Base-by-base conservation (phyloP, 2,888 invertebrate species). In the Melanotus villosus region DNA sequence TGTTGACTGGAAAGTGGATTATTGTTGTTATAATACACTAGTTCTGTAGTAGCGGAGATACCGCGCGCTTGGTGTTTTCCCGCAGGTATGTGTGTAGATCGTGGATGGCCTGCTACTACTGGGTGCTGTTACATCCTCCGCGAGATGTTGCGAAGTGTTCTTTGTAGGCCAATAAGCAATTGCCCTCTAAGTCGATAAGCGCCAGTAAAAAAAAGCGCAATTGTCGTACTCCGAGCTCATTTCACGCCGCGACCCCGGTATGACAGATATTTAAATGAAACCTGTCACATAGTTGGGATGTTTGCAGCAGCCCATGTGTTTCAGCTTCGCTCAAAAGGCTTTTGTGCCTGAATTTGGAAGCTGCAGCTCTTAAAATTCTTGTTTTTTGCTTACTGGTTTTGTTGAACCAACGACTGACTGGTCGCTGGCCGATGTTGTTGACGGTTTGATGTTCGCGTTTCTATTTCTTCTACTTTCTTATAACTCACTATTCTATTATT, bases 231-330 rank as follows among this genome's bases (percentile, higher is more conserved):
- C 56, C 50, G 26, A 41, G 50, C 41, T 56, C 57, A 72, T 72
- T 72, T 69, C 66, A 59, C 66, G 58, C 66, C 70, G 71, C 68
- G 67, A 58, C 68, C 59, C 47, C 66, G 70, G 73, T 69, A 73
- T 73, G 76, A 73, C 76, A 75, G 76, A 77, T 77, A 77, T 77
- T 78, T 77, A 78, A 77, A 76, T 77, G 74, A 79, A 79, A 78
- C 75, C 79, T 75, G 79, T 79, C 79, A 80, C 80, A 80, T 80
- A 78, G 77, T 73, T 77, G 73, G 72, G 75, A 80, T 81, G 76
- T 76, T 77, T 73, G 72, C 72, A 73, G 67, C 75, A 70, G 72
- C 71, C 75, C 77, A 77, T 74, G 76, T 76, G 76, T 76, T 77
- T 73, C 70, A 68, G 65, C 76, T 73, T 72, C 71, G 72, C 72